Percentiles rank a stretch among this genome's conserved stretches.
Evolutionary conservation across 2,888 invertebrate species (phyloP).

Genomic region (Aquatica leii): DNA sequence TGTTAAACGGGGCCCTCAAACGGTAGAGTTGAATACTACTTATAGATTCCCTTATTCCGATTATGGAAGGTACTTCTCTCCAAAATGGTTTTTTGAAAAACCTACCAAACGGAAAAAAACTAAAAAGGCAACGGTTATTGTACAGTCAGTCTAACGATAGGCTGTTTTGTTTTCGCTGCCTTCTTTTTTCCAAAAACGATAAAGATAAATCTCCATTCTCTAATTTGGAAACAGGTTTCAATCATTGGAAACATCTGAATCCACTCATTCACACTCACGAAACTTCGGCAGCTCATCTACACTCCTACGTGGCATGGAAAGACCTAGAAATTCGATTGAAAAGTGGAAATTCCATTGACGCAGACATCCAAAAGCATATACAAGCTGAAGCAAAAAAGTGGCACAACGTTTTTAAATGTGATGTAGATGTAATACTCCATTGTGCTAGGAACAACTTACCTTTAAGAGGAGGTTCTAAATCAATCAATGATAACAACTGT

Average conservation of each 20-base stretch:
- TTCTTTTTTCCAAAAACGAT: slow-evolving; percentile 10
- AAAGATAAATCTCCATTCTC: background rate
- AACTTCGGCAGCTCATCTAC: background rate
- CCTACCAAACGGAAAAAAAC: slow-evolving; percentile 10
- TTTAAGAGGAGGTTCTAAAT: slow-evolving; percentile 13
- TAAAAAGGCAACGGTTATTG: slow-evolving; percentile 9
- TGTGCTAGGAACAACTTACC: slow-evolving; percentile 16
- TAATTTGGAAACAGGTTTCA: slow-evolving; percentile 7
- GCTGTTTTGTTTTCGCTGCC: slow-evolving; percentile 4
- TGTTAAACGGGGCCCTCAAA: no score
- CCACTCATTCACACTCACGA: slow-evolving; percentile 14
- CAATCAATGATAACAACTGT: slow-evolving; percentile 1
- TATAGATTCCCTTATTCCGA: no score
- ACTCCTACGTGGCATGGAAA: slow-evolving; percentile 9
- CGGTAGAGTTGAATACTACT: no score
- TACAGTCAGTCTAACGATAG: background rate
- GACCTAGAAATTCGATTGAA: slow-evolving; percentile 6
- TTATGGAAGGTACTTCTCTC: no score
- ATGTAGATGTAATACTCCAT: slow-evolving; percentile 7
- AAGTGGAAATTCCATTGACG: slow-evolving; percentile 4
- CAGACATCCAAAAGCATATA: background rate
- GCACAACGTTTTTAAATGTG: background rate
- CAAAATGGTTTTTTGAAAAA: slow-evolving; percentile 12
- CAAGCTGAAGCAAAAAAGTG: slow-evolving; percentile 8
- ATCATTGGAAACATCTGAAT: slow-evolving; percentile 17